Conservation (phyloP, 2,113 vertebrate species). For the Odocoileus hemionus region DNA sequence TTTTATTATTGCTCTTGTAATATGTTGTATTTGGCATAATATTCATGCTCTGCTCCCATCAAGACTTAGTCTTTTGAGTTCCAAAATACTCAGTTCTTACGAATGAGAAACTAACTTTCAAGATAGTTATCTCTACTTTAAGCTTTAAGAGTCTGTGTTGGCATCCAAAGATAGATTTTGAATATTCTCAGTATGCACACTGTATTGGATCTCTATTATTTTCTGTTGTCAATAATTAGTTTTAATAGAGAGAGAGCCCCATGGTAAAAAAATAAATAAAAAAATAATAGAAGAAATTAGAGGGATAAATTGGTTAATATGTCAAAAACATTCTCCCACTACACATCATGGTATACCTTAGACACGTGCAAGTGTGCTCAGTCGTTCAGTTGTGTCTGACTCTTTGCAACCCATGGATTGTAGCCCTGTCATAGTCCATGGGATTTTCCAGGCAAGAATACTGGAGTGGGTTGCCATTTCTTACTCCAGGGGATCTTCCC, state of each 20-base stretch:
- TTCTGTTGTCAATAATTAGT: neutral
- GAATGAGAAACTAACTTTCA: neutral
- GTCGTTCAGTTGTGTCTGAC: accelerated
- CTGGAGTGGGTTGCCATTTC: neutral
- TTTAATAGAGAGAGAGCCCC: neutral
- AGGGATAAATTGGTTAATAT: neutral
- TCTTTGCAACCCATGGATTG: neutral
- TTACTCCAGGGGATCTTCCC: neutral
- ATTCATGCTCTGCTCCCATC: neutral
- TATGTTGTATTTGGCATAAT: neutral
- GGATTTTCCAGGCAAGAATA: neutral
- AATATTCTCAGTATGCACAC: neutral
- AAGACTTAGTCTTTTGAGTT: neutral
- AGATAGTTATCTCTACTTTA: neutral
- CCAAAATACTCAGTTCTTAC: neutral
- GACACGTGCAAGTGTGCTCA: accelerated
- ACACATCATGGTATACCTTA: neutral
- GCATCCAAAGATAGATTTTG: neutral
- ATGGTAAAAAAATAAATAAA: neutral
- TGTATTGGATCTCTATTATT: neutral
- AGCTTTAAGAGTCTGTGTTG: neutral
- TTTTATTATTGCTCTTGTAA: neutral
- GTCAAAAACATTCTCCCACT: neutral
- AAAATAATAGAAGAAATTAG: neutral
- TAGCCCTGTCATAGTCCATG: neutral